Percentiles rank a stretch among this genome's conserved stretches.
Evolutionary conservation across 2,113 vertebrate genomes (phyloP).

Genomic region (Callipepla californica): DNA sequence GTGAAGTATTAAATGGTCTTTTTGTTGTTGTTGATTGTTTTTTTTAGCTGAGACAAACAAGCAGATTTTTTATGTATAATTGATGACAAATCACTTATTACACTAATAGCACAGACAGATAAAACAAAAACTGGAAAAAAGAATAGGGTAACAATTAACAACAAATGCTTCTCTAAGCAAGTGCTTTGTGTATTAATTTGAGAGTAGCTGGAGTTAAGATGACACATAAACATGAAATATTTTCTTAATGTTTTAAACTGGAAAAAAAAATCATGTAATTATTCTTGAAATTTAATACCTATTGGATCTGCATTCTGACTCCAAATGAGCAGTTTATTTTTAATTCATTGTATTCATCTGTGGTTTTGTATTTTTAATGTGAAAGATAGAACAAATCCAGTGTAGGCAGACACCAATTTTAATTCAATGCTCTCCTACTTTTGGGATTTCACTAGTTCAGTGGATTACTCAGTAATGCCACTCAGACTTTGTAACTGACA

Average conservation of each 20-base stretch:
- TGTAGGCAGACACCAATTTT: constrained; percentile 37
- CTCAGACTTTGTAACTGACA: constrained; percentile 27
- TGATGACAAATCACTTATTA: neutral
- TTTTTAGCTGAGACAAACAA: neutral
- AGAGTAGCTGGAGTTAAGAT: constrained; percentile 1
- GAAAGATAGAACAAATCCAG: constrained; percentile 1
- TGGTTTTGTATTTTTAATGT: constrained; percentile 70
- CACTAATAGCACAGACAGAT: neutral
- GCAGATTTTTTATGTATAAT: neutral
- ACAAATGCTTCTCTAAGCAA: neutral
- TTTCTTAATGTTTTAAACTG: neutral
- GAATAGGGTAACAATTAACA: neutral
- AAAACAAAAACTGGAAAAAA: neutral
- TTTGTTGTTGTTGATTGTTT: neutral
- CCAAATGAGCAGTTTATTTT: constrained; percentile 60
- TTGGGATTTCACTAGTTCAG: constrained; percentile 29
- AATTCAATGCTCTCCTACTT: constrained; percentile 34
- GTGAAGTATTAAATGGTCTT: neutral
- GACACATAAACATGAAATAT: neutral
- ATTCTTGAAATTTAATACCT: constrained; percentile 30
- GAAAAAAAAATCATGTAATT: constrained; percentile 15
- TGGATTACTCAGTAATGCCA: neutral
- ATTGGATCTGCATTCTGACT: neutral
- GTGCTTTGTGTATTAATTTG: neutral
- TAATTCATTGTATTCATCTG: constrained; percentile 64